These are phyloP conservation scores for Melozone crissalis DNA, from an alignment of 2,113 vertebrate genomes.

Conservation along the genomic window DNA sequence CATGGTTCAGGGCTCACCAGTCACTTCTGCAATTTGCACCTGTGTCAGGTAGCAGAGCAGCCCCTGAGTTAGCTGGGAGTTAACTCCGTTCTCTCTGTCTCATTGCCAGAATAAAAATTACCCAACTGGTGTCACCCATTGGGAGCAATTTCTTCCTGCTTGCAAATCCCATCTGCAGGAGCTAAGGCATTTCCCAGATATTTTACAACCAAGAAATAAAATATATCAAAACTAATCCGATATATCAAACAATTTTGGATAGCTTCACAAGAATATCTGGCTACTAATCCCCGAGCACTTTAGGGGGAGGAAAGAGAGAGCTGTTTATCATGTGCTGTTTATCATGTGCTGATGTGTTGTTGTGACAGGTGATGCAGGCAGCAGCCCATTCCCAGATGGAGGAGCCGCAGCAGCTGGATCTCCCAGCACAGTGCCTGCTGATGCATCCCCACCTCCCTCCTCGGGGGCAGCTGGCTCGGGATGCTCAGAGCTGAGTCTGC, in stretches of 20 bases:
- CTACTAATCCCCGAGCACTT: neutral
- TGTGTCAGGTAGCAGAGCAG: neutral
- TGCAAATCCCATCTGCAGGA: neutral
- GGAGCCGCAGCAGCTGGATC: neutral
- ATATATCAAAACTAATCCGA: neutral
- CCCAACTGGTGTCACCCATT: neutral
- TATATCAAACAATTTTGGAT: neutral
- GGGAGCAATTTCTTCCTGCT: neutral
- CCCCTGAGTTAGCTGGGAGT: neutral
- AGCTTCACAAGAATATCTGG: neutral
- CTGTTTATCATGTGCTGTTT: neutral
- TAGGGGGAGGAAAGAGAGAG: too few species aligned
- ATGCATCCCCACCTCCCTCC: neutral
- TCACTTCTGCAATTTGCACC: neutral
- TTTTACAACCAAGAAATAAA: neutral
- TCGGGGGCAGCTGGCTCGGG: neutral
- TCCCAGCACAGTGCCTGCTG: neutral
- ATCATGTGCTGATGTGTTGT: neutral
- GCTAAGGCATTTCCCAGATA: neutral
- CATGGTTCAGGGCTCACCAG: neutral
- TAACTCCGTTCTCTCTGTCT: neutral
- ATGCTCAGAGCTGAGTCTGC: neutral
- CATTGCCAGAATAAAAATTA: neutral
- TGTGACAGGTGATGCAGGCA: neutral
- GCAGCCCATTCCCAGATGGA: neutral